Conservation (phyloP, 1,140 invertebrate species). For the Triops longicaudatus region DNA sequence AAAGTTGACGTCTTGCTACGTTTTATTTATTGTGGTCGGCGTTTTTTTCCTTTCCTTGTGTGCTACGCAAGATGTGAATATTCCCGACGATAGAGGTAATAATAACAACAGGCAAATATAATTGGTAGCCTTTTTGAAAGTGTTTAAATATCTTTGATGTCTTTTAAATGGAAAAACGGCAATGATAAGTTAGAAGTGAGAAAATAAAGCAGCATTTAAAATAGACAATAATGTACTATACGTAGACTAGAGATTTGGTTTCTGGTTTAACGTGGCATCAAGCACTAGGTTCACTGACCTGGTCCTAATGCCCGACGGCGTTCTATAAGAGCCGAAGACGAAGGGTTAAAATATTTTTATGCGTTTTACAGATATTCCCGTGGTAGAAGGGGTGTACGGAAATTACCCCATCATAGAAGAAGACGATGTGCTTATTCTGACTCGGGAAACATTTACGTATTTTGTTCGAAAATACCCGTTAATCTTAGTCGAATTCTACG, state of each 20-base stretch:
- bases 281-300: not conserved
- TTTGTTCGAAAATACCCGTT: slow-evolving; percentile 38
- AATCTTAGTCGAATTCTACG: slow-evolving; percentile 47
- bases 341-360: not conserved
- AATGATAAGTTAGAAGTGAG: too few relatives aligned
- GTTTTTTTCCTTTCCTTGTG: not conserved
- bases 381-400: slow-evolving; percentile 33
- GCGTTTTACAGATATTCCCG: slow-evolving; percentile 35
- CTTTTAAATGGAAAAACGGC: too few relatives aligned
- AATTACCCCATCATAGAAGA: slow-evolving; percentile 40
- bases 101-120: not conserved
- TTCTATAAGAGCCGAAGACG: not conserved
- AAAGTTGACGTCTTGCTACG: not conserved
- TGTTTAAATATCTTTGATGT: too few relatives aligned
- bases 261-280: not conserved
- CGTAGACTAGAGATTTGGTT: not conserved
- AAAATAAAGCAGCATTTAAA: too few relatives aligned
- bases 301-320: not conserved
- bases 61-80: not conserved
- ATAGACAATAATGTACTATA: too few relatives aligned
- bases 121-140: too few relatives aligned
- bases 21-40: not conserved
- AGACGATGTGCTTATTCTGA: slow-evolving; percentile 43
- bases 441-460: slow-evolving; percentile 42
- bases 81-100: not conserved